Evolutionary conservation across 2,797 vertebrate species (phyloP), one percentile per base, ranked within the genome.

Genomic region (Myotis vivesi): DNA sequence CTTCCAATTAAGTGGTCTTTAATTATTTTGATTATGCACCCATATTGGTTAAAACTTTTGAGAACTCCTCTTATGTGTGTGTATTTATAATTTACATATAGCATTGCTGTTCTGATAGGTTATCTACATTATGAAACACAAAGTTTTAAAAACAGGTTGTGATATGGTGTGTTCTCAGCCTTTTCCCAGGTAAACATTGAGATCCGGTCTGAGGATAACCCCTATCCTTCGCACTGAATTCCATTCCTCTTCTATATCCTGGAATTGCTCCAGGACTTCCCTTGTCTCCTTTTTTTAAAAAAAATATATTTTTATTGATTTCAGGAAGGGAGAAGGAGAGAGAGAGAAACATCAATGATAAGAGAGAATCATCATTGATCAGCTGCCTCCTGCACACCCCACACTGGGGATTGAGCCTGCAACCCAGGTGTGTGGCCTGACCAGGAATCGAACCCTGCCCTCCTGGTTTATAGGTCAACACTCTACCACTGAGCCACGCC

Each of bases 1-100:
- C 77, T 86, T 93, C 46, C 38, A 83, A 4, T 59, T 82, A 88
- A 68, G 49, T 73, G 22, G 30, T 16, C 68, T 95, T 95, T 53
- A 57, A 16, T 69, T 66, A 82, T 88, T 94, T 92, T 86, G 77
- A 53, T 86, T 55, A 36, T 33, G n/a, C 71, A 10, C 8, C 9
- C 6, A 0, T 62, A 36, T 53, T 64, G 84, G n/a, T 82, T 94
- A 93, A 88, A 87, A 89, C 53, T 87, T 75, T n/a, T 44, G 28
- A 87, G 23, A 72, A 38, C 2, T 72, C 28, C 41, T 22, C 10
- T 12, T 28, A 23, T 51, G 11, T 44, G 30, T 33, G 41, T 84
- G 20, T 62, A 8, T 62, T n/a, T 87, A 44, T 62, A 15, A 25
- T 77, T 71, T 76, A 16, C 38, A 16, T 53, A 41, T 4, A 71